Percentiles rank a stretch among this genome's conserved stretches.
Conservation (phyloP, 2,113 vertebrate genomes). For the Clarias gariepinus region DNA sequence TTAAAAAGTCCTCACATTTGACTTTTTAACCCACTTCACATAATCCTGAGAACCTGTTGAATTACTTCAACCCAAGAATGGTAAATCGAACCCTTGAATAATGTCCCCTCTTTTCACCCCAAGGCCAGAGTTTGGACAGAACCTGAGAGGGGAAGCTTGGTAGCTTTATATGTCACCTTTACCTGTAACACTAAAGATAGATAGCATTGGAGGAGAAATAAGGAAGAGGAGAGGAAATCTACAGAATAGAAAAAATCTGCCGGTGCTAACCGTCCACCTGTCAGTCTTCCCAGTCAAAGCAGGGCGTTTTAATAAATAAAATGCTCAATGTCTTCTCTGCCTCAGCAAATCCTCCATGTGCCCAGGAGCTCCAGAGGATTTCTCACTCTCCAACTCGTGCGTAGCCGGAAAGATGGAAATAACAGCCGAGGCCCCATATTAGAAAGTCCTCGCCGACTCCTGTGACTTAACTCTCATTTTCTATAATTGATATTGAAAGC, state of each 20-base stretch:
- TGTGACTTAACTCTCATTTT: slow-evolving; percentile 52
- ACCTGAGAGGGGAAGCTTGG: neutral
- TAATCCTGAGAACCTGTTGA: slow-evolving; percentile 40
- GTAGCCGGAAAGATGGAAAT: slow-evolving; percentile 19
- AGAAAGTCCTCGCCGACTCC: slow-evolving; percentile 37
- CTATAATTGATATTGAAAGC: slow-evolving; percentile 54
- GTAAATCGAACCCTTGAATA: slow-evolving; percentile 43
- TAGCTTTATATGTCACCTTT: slow-evolving; percentile 11
- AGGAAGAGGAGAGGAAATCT: neutral
- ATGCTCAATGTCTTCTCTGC: neutral
- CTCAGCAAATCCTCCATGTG: slow-evolving; percentile 2
- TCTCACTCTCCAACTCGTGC: neutral
- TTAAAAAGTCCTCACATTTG: slow-evolving; percentile 7
- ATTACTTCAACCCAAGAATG: slow-evolving; percentile 41
- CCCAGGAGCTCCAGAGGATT: slow-evolving; percentile 27
- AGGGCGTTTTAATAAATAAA: slow-evolving; percentile 47
- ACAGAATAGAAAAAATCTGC: slow-evolving; percentile 44
- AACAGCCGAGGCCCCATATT: slow-evolving; percentile 32
- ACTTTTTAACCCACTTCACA: slow-evolving; percentile 44
- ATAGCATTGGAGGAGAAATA: slow-evolving; percentile 28
- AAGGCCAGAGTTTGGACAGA: slow-evolving; percentile 12
- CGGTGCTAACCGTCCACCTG: slow-evolving; percentile 33
- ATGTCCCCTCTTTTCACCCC: slow-evolving; percentile 28
- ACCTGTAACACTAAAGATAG: slow-evolving; percentile 41
- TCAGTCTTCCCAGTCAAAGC: slow-evolving; percentile 37